Conservation (phyloP, 2,888 invertebrate genomes). For the Carcina quercana region DNA sequence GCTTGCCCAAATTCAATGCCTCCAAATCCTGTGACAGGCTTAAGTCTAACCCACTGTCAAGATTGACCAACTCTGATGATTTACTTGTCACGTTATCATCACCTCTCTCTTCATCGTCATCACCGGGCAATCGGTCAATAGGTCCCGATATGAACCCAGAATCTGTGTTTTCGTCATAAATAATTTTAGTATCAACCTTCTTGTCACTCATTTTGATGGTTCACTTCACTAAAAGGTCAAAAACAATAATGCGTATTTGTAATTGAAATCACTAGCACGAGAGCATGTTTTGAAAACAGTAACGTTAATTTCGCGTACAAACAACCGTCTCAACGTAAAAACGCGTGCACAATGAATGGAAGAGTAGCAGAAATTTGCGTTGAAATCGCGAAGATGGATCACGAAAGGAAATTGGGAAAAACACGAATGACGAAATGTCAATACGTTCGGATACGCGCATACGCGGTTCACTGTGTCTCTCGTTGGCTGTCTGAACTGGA, state of each 20-base stretch:
- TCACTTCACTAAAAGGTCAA: slow-evolving; percentile 14
- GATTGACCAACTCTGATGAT: slow-evolving; percentile 21
- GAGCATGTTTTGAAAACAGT: slow-evolving; percentile 37
- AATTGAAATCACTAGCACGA: slow-evolving; percentile 27
- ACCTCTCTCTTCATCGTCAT: slow-evolving; percentile 19
- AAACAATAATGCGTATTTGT: slow-evolving; percentile 7
- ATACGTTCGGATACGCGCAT: slow-evolving; percentile 4
- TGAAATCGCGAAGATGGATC: not conserved
- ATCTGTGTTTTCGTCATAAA: slow-evolving; percentile 45
- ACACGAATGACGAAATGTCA: not conserved
- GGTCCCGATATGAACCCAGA: slow-evolving; percentile 55
- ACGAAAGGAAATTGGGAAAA: not conserved
- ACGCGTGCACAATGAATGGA: slow-evolving; percentile 42
- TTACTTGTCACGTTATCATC: slow-evolving; percentile 10
- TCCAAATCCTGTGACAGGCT: slow-evolving; percentile 77
- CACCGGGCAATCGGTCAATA: slow-evolving; percentile 28
- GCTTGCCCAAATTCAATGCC: no score
- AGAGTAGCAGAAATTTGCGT: slow-evolving; percentile 5
- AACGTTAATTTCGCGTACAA: slow-evolving; percentile 17
- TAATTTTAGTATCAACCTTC: slow-evolving; percentile 46
- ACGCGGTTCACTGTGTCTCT: no score
- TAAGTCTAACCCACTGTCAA: slow-evolving; percentile 78
- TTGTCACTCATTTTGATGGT: slow-evolving; percentile 54
- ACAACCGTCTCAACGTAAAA: slow-evolving; percentile 27
- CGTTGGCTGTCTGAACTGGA: not conserved